These are phyloP conservation scores for Myathropa florea DNA, from an alignment of 2,888 invertebrate species.

Conservation along the genomic window DNA sequence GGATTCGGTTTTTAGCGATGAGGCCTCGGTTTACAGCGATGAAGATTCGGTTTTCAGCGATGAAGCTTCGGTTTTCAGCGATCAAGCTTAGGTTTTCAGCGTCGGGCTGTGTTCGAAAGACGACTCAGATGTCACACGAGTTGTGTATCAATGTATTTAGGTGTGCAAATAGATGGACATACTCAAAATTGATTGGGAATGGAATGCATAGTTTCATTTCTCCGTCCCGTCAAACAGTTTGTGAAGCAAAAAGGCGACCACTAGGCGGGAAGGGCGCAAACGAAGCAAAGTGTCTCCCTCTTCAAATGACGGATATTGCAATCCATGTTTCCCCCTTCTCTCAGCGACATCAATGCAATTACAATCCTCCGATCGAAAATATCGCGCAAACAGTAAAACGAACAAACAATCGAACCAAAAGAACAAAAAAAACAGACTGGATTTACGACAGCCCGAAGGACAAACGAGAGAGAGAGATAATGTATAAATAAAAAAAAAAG, in stretches of 20 bases:
- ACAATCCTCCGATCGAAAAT: slow-evolving; percentile 52
- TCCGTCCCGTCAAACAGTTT: slow-evolving; percentile 46
- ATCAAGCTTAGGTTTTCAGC: not conserved
- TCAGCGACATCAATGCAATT: slow-evolving; percentile 59
- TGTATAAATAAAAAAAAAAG: slow-evolving; percentile 20
- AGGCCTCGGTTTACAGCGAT: not conserved
- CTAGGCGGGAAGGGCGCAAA: slow-evolving; percentile 10
- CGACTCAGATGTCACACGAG: no score
- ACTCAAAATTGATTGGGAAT: slow-evolving; percentile 33
- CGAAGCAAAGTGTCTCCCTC: not conserved
- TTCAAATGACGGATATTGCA: slow-evolving; percentile 61
- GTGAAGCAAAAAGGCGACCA: slow-evolving; percentile 29
- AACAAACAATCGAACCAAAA: slow-evolving; percentile 47
- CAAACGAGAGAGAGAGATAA: no score
- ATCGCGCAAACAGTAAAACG: slow-evolving; percentile 59
- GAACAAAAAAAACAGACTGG: slow-evolving; percentile 38
- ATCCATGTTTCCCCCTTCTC: slow-evolving; percentile 58
- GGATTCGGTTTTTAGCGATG: no score
- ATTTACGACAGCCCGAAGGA: slow-evolving; percentile 46
- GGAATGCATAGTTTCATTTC: slow-evolving; percentile 32
- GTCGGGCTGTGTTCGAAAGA: no score
- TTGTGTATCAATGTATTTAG: no score
- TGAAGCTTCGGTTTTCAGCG: not conserved
- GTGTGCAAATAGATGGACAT: not conserved
- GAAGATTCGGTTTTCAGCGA: no score